Conservation (phyloP, 2,113 vertebrate species). For the Crypturellus undulatus region DNA sequence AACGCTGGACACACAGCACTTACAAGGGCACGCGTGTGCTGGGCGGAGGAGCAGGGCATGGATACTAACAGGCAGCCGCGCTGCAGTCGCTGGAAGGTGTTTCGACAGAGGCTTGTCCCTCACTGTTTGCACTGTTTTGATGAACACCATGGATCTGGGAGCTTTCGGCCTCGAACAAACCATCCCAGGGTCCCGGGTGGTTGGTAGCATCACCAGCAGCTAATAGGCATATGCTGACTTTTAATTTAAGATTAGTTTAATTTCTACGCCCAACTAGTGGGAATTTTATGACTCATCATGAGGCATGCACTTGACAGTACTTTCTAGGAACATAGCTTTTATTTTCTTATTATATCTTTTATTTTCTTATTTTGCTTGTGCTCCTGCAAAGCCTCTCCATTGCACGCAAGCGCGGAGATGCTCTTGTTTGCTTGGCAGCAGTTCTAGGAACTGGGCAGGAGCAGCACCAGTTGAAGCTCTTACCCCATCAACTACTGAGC, state of each 20-base stretch:
- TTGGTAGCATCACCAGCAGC: too few species aligned
- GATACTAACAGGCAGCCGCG: not conserved
- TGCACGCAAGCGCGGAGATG: not conserved
- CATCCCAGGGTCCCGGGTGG: not conserved
- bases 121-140: not conserved
- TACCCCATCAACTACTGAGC: not conserved
- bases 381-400: not conserved
- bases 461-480: not conserved
- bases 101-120: not conserved
- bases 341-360: not conserved
- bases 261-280: not conserved
- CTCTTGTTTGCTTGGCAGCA: not conserved
- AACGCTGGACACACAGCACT: rapidly evolving
- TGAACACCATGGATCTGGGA: not conserved
- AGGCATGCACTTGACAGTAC: not conserved
- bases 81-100: not conserved
- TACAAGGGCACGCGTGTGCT: not conserved
- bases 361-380: not conserved
- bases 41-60: not conserved
- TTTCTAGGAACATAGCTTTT: not conserved
- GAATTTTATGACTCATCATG: not conserved
- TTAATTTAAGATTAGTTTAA: not conserved
- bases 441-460: not conserved
- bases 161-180: not conserved
- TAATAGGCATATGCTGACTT: not conserved